phyloP scores from a whole-genome alignment of 2,797 vertebrate genomes.

The Selene dorsalis region DNA sequence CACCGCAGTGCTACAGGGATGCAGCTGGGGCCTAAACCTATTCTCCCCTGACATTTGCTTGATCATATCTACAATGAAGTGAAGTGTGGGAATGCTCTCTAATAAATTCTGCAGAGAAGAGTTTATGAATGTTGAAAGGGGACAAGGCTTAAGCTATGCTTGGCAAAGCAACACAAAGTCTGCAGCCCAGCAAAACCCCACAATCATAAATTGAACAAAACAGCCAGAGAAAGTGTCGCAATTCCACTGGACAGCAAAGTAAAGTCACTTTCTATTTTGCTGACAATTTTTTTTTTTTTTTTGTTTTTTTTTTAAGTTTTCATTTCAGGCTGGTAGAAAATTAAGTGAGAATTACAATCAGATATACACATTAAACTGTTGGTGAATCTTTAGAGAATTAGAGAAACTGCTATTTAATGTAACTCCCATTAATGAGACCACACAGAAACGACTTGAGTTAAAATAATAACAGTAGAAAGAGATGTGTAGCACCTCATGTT shows the following conservation, averaged over 20 bases:
- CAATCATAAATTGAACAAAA: neutral
- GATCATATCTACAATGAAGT: slow-evolving; percentile 8
- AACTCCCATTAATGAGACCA: too few species aligned
- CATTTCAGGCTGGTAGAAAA: neutral
- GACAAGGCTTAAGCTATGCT: neutral
- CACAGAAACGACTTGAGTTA: neutral
- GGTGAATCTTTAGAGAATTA: neutral
- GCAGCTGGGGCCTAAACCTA: neutral
- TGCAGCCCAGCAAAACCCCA: neutral
- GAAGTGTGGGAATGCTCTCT: slow-evolving; percentile 14
- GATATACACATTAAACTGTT: neutral
- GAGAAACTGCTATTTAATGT: neutral
- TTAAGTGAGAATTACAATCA: neutral
- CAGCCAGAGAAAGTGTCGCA: neutral
- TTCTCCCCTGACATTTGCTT: slow-evolving; percentile 7
- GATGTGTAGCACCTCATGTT: neutral
- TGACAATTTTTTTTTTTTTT: neutral
- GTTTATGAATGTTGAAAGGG: slow-evolving; percentile 24
- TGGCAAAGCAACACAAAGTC: slow-evolving; percentile 3
- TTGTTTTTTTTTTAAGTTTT: too few species aligned
- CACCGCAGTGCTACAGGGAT: neutral
- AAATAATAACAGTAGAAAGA: neutral
- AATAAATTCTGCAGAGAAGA: slow-evolving; percentile 8
- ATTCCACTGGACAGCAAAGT: neutral
- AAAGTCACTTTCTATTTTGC: neutral